A percentile compares a stretch with the other conserved stretches of the same genome.
Evolutionary conservation across 53 echinoderm and acorn worm species (phyloP).

Genomic region (Paracentrotus lividus): DNA sequence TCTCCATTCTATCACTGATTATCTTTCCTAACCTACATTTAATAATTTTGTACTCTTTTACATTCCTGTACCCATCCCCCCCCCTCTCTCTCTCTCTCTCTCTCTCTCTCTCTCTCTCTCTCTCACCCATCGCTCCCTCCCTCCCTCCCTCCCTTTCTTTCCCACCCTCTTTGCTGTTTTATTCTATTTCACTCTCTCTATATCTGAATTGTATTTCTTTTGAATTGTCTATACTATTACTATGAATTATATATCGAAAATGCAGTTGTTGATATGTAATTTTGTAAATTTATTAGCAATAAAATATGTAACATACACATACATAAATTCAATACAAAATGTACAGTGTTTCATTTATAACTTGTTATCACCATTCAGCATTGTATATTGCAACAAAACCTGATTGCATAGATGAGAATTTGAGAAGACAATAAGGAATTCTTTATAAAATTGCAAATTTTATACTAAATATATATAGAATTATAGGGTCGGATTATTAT

Average conservation of each 20-base stretch:
- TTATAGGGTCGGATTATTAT: not conserved
- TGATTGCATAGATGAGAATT: conserved; percentile 33
- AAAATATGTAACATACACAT: conserved; percentile 38
- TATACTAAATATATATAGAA: not conserved
- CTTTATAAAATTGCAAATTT: not conserved
- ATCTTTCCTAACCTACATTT: not conserved
- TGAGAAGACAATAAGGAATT: not conserved
- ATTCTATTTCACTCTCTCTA: not conserved
- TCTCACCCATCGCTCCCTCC: not conserved
- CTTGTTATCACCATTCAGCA: not conserved
- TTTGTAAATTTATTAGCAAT: conserved; percentile 39
- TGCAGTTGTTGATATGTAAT: conserved; percentile 14
- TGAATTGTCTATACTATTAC: not conserved
- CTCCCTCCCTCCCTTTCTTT: not conserved
- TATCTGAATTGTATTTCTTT: too few relatives aligned
- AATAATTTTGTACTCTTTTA: not conserved
- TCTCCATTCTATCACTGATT: not conserved
- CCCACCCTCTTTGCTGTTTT: not conserved
- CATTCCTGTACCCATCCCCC: not conserved
- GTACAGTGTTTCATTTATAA: not conserved
- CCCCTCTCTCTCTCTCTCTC: not conserved
- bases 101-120: not conserved
- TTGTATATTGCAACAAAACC: conserved; percentile 40
- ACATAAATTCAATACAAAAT: conserved; percentile 9
- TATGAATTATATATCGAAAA: not conserved